Conservation (phyloP, 2,113 vertebrate genomes). For the Thunnus maccoyii region DNA sequence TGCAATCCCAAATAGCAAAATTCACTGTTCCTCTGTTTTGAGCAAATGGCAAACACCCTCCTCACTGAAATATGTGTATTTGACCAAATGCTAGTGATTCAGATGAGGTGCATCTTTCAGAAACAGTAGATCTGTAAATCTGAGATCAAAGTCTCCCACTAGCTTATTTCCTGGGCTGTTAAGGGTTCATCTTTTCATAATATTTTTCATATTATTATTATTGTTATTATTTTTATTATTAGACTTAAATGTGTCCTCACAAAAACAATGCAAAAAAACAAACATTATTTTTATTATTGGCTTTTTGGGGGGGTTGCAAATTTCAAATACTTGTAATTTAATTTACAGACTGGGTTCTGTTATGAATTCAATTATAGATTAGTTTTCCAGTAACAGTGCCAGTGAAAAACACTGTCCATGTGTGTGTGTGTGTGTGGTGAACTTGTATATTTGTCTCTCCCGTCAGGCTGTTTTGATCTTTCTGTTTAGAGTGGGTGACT, state of each 20-base stretch:
- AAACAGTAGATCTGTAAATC: no score
- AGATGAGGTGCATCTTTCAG: neutral
- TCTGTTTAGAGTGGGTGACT: conserved; percentile 2
- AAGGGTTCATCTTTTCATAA: neutral
- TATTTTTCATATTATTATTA: neutral
- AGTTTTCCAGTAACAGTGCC: neutral
- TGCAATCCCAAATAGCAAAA: neutral
- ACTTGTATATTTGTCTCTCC: conserved; percentile 2
- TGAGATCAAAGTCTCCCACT: no score
- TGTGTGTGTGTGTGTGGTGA: neutral
- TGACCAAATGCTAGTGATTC: no score
- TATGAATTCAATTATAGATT: no score
- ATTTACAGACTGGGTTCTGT: conserved; percentile 1
- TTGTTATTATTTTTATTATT: neutral
- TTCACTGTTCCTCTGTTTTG: neutral
- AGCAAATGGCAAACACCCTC: neutral
- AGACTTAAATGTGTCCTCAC: neutral
- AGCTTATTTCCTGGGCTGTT: neutral
- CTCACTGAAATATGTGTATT: neutral
- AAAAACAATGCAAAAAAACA: neutral
- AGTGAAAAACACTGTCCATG: neutral
- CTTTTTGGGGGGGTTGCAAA: neutral
- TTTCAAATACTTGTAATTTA: neutral
- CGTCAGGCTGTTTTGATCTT: conserved; percentile 13
- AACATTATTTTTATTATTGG: no score